Base-by-base conservation (phyloP, 2,888 invertebrate genomes). In the Sminthurinus aureus region DNA sequence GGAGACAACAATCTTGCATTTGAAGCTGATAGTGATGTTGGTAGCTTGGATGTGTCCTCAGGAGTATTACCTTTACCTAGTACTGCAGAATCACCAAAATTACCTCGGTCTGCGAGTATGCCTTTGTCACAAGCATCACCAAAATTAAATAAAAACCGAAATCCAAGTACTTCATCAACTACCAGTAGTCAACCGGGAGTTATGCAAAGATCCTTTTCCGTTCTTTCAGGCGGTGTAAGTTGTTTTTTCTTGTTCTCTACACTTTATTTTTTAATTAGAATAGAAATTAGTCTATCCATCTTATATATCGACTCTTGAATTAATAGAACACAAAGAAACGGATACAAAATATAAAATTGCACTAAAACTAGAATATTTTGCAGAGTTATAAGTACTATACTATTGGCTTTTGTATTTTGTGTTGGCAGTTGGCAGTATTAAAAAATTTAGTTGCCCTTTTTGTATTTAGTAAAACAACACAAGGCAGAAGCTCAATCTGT, bases 121-220 rank as follows among this genome's bases (percentile, higher is more conserved):
- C 88, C 88, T 76, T 79, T 88, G 58, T 75, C 84, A 51, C 84
- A 87, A 69, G 50, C 58, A 12, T 78, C 64, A 13, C 78, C 64
- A 9, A 71, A 24, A 83, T 69, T 67, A 2, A 75, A 76, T 58
- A 76, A 58, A 76, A 24, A 38, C 3, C 38, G 71, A 52, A 80
- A 73, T 22, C 71, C 82, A 0, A 75, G 58, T 51, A 26, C 74
- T 15, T 69, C 83, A 38, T 78, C 81, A n/a, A 78, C 73, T 15
- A 71, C 80, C 0, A 79, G 69, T 64, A 77, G 76, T 64, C 67
- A 76, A 52, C 67, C 71, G 20, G 52, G 83, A 26, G 66, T 74
- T 12, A 85, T 88, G 83, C 87, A 88, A 73, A 50, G 88, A 82
- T 88, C 87, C 12, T 88, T 87, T 74, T 88, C 88, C 76, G 88